A percentile compares a stretch with the other conserved stretches of the same genome.
These are phyloP conservation scores for Itoplectis maculator DNA, from an alignment of 2,888 invertebrate species.

Conservation along the genomic window DNA sequence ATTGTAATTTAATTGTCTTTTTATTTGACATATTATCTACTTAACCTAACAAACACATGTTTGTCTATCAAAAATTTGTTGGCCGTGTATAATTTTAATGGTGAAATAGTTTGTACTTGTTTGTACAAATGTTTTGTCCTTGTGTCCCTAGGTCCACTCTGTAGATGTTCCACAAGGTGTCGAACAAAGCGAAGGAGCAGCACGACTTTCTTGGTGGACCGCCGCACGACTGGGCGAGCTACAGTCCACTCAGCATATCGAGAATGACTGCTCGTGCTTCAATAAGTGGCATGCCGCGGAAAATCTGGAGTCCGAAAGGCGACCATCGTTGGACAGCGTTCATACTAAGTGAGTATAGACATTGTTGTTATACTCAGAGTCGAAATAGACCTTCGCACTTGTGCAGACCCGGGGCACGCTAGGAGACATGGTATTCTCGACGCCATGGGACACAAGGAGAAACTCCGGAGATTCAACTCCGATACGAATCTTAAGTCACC, in stretches of 20 bases:
- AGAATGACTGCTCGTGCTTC: constrained; percentile 96
- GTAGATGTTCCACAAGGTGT: constrained; percentile 97
- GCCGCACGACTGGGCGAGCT: constrained; percentile 96
- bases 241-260: constrained; percentile 93
- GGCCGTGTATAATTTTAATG: too few species aligned
- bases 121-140: constrained; percentile 59
- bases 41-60: too few species aligned
- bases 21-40: too few species aligned
- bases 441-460: constrained; percentile 98
- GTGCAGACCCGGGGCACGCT: constrained; percentile 91
- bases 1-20: too few species aligned
- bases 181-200: constrained; percentile 93
- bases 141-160: constrained; percentile 93
- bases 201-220: constrained; percentile 96
- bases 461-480: constrained; percentile 96
- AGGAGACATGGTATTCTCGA: constrained; percentile 97
- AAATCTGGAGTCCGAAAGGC: constrained; percentile 95
- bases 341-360: constrained; percentile 90
- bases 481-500: constrained; percentile 94
- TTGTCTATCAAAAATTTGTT: too few species aligned
- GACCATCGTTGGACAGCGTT: constrained; percentile 95
- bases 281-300: constrained; percentile 99
- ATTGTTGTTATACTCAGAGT: not conserved
- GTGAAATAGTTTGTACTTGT: too few species aligned
- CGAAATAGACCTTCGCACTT: constrained; percentile 52